Base-by-base conservation (phyloP, 2,113 vertebrate genomes). In the Halichoerus grypus region DNA sequence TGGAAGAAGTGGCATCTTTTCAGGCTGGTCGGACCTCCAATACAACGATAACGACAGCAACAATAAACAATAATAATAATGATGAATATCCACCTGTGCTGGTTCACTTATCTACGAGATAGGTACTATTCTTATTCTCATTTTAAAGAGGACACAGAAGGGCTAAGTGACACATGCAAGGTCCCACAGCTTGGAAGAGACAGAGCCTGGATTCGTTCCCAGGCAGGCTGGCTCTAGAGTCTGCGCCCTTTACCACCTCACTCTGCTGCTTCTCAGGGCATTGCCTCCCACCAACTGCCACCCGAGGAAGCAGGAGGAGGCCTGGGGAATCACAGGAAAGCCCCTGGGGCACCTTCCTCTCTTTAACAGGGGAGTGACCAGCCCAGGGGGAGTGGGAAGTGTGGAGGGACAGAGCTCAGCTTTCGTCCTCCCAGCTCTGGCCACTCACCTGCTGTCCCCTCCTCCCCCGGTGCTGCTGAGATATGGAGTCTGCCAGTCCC, bases 401-500 rank as follows among this genome's bases (percentile, higher is more conserved):
- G 12, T 51, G 57, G n/a, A 16, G 22, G 79, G 53, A 53, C 21
- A 57, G 79, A 59, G 15, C 31, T 69, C 24, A 77, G 69, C 24
- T 36, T 6, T 31, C 4, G 19, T 80, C 22, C n/a, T 96, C 16
- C 31, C 16, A 18, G 89, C 67, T 82, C 85, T 67, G 84, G 57
- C 21, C 55, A 49, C 36, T 76, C 4, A 0, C 49, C 16, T n/a
- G 13, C 33, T 0, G 3, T 51, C 16, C 4, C 0, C 5, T 49
- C 4, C 51, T n/a, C 14, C 11, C 3, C 0, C 1, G 3, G 7
- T 0, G 13, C 67, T 53, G 36, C 28, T 55, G 74, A 31, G 3
- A 69, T 5, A 69, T 42, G 57, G 5, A 22, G 36, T 24, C 85
- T 22, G 7, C 28, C 65, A 79, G 42, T 2, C n/a, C 31, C 59